Evolutionary conservation across 1,140 invertebrate genomes (phyloP).

Genomic region (Scaptomyza graminum): DNA sequence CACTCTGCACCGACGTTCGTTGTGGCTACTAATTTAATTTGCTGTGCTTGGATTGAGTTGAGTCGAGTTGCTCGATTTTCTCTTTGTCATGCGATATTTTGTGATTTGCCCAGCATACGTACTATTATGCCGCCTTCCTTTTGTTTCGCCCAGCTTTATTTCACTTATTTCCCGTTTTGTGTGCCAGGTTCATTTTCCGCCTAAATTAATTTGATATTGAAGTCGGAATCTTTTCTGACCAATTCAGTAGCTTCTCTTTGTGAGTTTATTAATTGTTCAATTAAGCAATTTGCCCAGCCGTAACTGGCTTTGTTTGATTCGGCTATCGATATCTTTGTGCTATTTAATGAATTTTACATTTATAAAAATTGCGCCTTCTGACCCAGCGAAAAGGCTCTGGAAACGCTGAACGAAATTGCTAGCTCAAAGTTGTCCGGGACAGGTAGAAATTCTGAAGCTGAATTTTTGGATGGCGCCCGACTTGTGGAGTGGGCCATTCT

Average conservation of each 20-base stretch:
- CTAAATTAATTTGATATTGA: constrained; percentile 73
- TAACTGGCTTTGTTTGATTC: constrained; percentile 51
- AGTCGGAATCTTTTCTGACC: constrained; percentile 34
- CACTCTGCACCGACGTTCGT: not conserved
- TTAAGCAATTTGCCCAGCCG: constrained; percentile 64
- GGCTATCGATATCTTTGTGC: constrained; percentile 39
- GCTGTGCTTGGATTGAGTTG: constrained; percentile 37
- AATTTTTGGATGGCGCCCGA: too few species aligned
- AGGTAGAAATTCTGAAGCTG: too few species aligned
- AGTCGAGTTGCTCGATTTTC: constrained; percentile 67
- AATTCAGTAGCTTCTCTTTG: constrained; percentile 51
- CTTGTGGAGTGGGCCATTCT: too few species aligned
- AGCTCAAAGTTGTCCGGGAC: too few species aligned
- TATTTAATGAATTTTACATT: constrained; percentile 31
- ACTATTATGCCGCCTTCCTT: not conserved
- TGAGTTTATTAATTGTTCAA: constrained; percentile 75
- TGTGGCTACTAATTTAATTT: constrained; percentile 71
- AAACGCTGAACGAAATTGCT: too few species aligned
- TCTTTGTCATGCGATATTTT: constrained; percentile 73
- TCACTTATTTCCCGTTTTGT: constrained; percentile 32
- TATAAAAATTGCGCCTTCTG: too few species aligned
- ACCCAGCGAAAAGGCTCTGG: too few species aligned
- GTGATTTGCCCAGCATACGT: constrained; percentile 1
- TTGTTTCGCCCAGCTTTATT: constrained; percentile 8
- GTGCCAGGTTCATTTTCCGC: constrained; percentile 50